Evolutionary conservation across 2,113 vertebrate genomes (phyloP).

Genomic region (Manacus vitellinus): DNA sequence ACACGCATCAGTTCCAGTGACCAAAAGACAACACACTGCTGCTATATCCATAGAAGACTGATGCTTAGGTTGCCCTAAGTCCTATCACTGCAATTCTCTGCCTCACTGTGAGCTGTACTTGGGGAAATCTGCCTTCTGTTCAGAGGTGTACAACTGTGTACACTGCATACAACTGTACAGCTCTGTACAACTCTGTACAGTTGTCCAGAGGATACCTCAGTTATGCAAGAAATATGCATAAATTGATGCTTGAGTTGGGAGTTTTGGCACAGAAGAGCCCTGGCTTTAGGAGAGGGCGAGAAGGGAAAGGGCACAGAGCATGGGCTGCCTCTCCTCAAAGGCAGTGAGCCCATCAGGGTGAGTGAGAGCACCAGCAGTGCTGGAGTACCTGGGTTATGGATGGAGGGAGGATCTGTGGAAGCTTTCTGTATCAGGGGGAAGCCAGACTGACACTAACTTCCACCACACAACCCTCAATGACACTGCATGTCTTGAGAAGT

Average conservation of each 20-base stretch:
- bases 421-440: background rate
- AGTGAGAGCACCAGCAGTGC: background rate
- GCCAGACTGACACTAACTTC: background rate
- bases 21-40: background rate
- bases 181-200: background rate
- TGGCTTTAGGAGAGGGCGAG: background rate
- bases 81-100: background rate
- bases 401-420: background rate
- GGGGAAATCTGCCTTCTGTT: background rate
- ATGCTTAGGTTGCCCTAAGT: background rate
- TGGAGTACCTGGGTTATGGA: background rate
- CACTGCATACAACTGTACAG: background rate
- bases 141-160: background rate
- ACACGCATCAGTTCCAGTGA: background rate
- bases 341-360: background rate
- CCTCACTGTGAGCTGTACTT: background rate
- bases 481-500: background rate
- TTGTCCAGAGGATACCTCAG: background rate
- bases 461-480: background rate
- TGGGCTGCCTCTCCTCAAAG: background rate
- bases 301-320: background rate
- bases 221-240: background rate
- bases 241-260: background rate
- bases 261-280: background rate
- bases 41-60: background rate